Evolutionary conservation across 2,888 invertebrate genomes (phyloP).

Genomic region (Hyles lineata): DNA sequence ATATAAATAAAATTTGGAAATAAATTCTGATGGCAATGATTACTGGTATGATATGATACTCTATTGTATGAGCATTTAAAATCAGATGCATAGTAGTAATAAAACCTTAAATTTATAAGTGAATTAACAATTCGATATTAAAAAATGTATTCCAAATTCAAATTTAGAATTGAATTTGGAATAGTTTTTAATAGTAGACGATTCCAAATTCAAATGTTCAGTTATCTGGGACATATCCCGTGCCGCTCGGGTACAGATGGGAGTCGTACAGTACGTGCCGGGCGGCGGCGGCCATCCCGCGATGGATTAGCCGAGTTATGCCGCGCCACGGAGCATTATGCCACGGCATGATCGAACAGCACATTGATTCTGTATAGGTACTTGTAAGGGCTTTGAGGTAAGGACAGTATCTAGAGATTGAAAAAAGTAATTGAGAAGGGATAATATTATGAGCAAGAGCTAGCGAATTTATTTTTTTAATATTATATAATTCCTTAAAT

Average conservation of each 20-base stretch:
- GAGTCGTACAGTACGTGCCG: conserved; percentile 51
- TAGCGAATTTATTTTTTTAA: no score
- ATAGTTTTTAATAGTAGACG: conserved; percentile 26
- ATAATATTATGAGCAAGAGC: no score
- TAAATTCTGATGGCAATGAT: no score
- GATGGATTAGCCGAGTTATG: conserved; percentile 61
- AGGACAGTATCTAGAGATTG: no score
- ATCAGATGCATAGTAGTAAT: no score
- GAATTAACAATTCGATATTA: no score
- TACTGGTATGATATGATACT: no score
- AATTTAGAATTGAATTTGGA: conserved; percentile 33
- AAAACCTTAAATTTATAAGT: not conserved
- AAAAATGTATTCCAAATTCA: no score
- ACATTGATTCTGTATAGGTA: not conserved
- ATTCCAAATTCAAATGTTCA: conserved; percentile 9
- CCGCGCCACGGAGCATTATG: conserved; percentile 61
- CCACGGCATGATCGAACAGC: conserved; percentile 46
- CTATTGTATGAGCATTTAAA: no score
- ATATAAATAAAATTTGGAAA: no score
- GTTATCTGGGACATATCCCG: not conserved
- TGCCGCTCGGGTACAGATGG: not conserved
- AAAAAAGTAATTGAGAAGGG: no score
- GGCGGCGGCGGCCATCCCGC: conserved; percentile 41
- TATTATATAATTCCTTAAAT: no score
- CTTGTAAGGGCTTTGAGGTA: not conserved